Base-by-base conservation (phyloP, 2,797 vertebrate genomes). In the Arrhamphus sclerolepis region DNA sequence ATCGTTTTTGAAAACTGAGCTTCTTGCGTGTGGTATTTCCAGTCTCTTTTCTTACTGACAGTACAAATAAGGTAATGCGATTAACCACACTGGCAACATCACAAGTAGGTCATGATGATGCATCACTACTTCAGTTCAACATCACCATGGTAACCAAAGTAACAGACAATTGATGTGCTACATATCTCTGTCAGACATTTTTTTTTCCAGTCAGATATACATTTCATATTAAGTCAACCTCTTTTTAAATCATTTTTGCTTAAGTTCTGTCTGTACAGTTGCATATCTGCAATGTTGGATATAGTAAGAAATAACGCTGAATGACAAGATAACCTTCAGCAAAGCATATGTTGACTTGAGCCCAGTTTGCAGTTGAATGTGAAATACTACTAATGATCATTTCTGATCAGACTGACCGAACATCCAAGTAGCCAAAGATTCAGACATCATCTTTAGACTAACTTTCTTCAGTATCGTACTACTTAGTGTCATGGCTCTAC, bases 351-450 rank as follows among this genome's bases (percentile, higher is more conserved):
- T 11, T 51, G 29, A 66, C 64, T 54, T 69, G 41, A 54, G 51
- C 22, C 5, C 1, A 71, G 9, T 2, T 34, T 39, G 6, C n/a
- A 13, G 59, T 34, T 22, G 1, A 56, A 64, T 76, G 61, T 70
- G 66, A 84, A 75, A 78, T 65, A 34, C 43, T 52, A 62, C 51
- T 81, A 78, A 81, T 81, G 59, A 70, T 47, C 72, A 58, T 71
- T 81, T 79, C 66, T 56, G 57, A 53, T 66, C 50, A 28, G 55
- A 38, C 13, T 13, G 5, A 13, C 13, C 14, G 13, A 38, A 14
- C 34, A 38, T 14, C 34, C 34, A 38, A 38, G 11, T 38, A 16
- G 2, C 4, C 31, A 34, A 34, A 3, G 11, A 13, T 38, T 38
- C 34, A 34, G 31, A 1, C 9, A 34, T 3, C 13, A 2, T 14